Percentiles rank a stretch among this genome's conserved stretches.
phyloP scores from a whole-genome alignment of 2,888 invertebrate genomes.

The Cloeon dipterum region DNA sequence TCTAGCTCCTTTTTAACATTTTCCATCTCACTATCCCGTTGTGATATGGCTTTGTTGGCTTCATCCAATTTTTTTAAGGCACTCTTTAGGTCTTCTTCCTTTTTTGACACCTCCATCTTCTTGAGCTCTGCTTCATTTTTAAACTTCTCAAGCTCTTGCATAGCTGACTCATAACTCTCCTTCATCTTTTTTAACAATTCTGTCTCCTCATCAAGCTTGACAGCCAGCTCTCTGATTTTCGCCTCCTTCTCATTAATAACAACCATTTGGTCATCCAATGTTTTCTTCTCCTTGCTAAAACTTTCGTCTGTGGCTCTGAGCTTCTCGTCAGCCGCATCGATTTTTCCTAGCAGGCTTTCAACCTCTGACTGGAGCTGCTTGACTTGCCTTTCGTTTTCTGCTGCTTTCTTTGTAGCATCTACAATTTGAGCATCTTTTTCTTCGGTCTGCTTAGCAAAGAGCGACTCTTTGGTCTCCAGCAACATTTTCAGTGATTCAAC shows the following conservation, averaged over 20 bases:
- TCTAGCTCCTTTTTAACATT: conserved; percentile 16
- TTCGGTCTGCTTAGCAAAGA: neutral
- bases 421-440: conserved; percentile 1
- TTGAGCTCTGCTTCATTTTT: too few species aligned
- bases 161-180: conserved; percentile 15
- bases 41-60: conserved; percentile 11
- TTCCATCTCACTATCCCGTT: conserved; percentile 11
- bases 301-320: conserved; percentile 8
- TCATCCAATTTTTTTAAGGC: conserved; percentile 6
- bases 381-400: conserved; percentile 24
- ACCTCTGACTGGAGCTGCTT: conserved; percentile 13
- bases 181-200: conserved; percentile 11
- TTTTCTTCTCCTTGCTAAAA: conserved; percentile 5
- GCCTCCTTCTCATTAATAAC: conserved; percentile 11
- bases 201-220: conserved; percentile 6
- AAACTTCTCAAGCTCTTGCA: conserved; percentile 11
- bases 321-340: conserved; percentile 9
- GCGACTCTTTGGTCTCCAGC: neutral
- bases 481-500: neutral
- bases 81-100: conserved; percentile 2
- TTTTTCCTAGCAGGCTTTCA: conserved; percentile 27
- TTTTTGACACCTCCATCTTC: conserved; percentile 5
- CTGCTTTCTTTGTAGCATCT: conserved; percentile 18
- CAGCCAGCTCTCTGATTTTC: conserved; percentile 10
- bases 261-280: conserved; percentile 5